phyloP scores from a whole-genome alignment of 37 sponge, comb jelly and placozoan genomes.

The Beroe ovata region DNA sequence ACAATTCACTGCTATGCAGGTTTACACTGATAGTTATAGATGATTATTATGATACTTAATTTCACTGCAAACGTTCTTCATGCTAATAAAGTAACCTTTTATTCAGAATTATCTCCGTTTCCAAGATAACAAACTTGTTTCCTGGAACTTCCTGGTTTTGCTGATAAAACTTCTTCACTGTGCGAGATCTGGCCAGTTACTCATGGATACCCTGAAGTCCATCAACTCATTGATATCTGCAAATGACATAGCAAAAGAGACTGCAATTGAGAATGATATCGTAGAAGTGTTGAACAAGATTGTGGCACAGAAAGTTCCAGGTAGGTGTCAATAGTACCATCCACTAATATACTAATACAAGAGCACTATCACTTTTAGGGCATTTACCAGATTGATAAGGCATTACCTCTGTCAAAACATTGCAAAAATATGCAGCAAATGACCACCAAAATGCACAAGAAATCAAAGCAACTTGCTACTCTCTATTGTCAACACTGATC shows the following conservation, averaged over 20 bases:
- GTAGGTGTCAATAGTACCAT: too few relatives aligned
- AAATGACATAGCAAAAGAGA: conserved; percentile 54
- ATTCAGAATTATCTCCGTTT: conserved; percentile 32
- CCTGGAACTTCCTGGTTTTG: conserved; percentile 46
- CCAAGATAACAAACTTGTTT: conserved; percentile 49
- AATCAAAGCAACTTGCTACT: conserved; percentile 39
- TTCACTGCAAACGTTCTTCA: too few relatives aligned
- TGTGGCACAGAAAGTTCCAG: conserved; percentile 24
- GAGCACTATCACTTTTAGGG: too few relatives aligned
- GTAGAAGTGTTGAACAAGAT: conserved; percentile 43
- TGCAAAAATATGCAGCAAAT: conserved; percentile 50
- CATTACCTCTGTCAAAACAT: too few relatives aligned
- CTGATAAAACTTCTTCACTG: conserved; percentile 54
- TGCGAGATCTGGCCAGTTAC: conserved; percentile 44
- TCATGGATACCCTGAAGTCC: conserved; percentile 43
- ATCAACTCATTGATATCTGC: conserved; percentile 51
- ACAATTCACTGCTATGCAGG: conserved; percentile 48
- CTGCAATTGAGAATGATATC: conserved; percentile 63
- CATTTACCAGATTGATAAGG: too few relatives aligned
- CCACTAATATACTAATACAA: too few relatives aligned
- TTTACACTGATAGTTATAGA: not conserved
- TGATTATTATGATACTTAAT: too few relatives aligned
- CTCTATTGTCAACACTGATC: conserved; percentile 44
- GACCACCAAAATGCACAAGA: conserved; percentile 52
- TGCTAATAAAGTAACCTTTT: too few relatives aligned